Percentiles rank a stretch among this genome's conserved stretches.
phyloP scores from a whole-genome alignment of 2,888 invertebrate genomes.

The Epinotia nisella region DNA sequence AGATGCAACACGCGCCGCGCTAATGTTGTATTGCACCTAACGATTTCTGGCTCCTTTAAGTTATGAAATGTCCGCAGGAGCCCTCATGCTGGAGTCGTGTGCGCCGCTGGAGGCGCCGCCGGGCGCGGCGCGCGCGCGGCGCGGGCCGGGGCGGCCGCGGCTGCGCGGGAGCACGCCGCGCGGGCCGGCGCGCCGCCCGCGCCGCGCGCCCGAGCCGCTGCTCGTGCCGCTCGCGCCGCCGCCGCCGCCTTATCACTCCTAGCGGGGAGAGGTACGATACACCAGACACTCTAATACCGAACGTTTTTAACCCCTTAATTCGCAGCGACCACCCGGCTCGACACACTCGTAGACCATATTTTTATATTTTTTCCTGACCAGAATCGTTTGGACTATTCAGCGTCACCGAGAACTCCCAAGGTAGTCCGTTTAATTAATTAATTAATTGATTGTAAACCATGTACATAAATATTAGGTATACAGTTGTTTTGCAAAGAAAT shows the following conservation, averaged over 20 bases:
- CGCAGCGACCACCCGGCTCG: too few species aligned
- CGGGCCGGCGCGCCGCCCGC: conserved; percentile 58
- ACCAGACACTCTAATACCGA: too few species aligned
- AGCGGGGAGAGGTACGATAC: neutral
- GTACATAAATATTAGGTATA: too few species aligned
- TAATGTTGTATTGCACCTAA: conserved; percentile 45
- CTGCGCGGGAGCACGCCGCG: conserved; percentile 52
- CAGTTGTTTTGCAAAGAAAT: too few species aligned
- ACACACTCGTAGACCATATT: too few species aligned
- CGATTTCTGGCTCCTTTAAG: too few species aligned
- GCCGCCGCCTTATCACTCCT: conserved; percentile 66
- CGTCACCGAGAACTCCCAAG: too few species aligned
- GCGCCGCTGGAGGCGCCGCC: conserved; percentile 60
- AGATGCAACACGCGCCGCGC: conserved; percentile 62
- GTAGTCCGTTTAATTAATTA: too few species aligned
- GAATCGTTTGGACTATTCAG: too few species aligned
- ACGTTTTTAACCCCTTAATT: too few species aligned
- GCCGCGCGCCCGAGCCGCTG: conserved; percentile 73
- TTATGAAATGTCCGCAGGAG: neutral
- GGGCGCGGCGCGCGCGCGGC: conserved; percentile 50
- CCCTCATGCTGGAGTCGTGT: conserved; percentile 62
- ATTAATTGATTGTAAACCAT: too few species aligned
- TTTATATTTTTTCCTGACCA: too few species aligned
- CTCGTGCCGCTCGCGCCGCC: conserved; percentile 83
- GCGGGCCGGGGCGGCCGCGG: conserved; percentile 66